Conservation (phyloP, 2,797 vertebrate species). For the Bryconaethiops microstoma region DNA sequence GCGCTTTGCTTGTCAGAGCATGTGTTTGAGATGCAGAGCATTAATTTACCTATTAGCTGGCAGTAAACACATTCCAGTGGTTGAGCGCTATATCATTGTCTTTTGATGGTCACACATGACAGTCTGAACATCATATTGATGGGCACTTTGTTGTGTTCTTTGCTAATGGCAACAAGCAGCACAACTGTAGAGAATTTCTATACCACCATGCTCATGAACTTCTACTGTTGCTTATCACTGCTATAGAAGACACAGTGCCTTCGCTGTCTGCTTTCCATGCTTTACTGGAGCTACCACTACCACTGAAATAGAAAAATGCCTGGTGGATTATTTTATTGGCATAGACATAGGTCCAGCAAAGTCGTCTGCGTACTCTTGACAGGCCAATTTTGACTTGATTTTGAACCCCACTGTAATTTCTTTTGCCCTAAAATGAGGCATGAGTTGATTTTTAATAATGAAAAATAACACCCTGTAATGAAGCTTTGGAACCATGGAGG, state of each 20-base stretch:
- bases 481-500: conserved; percentile 11
- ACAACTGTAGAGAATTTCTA: not conserved
- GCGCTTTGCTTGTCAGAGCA: conserved; percentile 25
- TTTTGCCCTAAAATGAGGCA: not conserved
- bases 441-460: not conserved
- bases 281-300: not conserved
- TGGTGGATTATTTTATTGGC: not conserved
- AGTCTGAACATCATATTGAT: not conserved
- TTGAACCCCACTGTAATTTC: not conserved
- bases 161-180: not conserved
- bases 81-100: no score
- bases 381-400: not conserved
- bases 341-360: not conserved
- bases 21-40: conserved; percentile 13
- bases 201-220: not conserved
- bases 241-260: not conserved
- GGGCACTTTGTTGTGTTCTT: not conserved
- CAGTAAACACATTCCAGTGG: no score
- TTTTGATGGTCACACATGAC: no score
- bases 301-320: not conserved
- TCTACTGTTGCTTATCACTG: not conserved
- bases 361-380: not conserved
- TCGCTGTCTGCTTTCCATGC: not conserved
- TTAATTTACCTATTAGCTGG: no score
- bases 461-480: not conserved